These are phyloP conservation scores for Euleptes europaea DNA, from an alignment of 2,113 vertebrate genomes.

Conservation along the genomic window DNA sequence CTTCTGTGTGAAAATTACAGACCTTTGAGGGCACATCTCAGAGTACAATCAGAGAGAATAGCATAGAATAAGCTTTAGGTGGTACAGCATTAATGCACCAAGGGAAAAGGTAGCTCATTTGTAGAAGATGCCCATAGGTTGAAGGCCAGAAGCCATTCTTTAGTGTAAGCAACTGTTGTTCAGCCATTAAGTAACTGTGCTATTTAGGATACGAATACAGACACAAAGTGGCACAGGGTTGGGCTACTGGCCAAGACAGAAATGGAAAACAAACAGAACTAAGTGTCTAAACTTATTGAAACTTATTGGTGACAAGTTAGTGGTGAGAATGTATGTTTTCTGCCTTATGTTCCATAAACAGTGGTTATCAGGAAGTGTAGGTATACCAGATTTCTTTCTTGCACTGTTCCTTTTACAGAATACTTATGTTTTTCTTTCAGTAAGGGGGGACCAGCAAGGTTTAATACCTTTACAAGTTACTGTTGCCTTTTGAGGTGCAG, in stretches of 20 bases:
- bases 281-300: conserved; percentile 9
- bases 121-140: neutral
- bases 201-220: conserved; percentile 7
- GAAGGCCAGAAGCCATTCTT: conserved; percentile 15
- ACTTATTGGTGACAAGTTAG: neutral
- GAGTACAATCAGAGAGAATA: conserved; percentile 6
- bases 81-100: conserved; percentile 16
- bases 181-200: conserved; percentile 11
- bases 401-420: neutral
- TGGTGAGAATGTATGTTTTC: neutral
- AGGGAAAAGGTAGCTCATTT: conserved; percentile 10
- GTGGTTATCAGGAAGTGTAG: conserved; percentile 7
- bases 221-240: neutral
- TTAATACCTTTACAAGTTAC: neutral
- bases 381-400: neutral
- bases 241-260: conserved; percentile 4
- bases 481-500: neutral
- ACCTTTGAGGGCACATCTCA: conserved; percentile 28
- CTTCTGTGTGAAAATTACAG: conserved; percentile 53
- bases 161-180: conserved; percentile 27
- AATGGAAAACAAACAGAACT: conserved; percentile 6
- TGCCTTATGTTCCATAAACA: neutral
- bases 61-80: conserved; percentile 29
- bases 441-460: neutral
- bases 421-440: neutral